Evolutionary conservation across 2,797 vertebrate species (phyloP).

Genomic region (Morelia viridis): DNA sequence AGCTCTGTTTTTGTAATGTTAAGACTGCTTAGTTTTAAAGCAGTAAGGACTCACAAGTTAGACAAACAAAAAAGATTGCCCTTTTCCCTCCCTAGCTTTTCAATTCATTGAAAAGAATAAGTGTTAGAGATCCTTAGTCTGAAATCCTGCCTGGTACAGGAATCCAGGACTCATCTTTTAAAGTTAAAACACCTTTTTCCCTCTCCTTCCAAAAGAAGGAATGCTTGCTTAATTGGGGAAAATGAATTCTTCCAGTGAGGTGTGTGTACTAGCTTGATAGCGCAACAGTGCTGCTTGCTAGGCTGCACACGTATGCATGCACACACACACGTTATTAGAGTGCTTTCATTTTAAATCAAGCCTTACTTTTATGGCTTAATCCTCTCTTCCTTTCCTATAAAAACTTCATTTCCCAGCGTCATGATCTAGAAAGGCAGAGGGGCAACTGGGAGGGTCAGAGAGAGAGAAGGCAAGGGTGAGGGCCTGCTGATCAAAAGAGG

Average conservation of each 20-base stretch:
- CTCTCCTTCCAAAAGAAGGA: neutral
- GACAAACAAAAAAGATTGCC: neutral
- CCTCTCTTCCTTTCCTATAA: neutral
- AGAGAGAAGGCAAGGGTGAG: neutral
- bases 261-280: neutral
- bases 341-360: neutral
- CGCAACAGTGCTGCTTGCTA: neutral
- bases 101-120: neutral
- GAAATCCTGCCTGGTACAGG: neutral
- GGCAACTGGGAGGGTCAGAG: neutral
- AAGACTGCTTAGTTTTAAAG: neutral
- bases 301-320: neutral
- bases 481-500: neutral
- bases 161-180: neutral
- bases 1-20: neutral
- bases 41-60: neutral
- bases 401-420: neutral
- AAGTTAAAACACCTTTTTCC: neutral
- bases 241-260: neutral
- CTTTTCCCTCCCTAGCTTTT: neutral
- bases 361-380: neutral
- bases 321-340: neutral
- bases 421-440: neutral
- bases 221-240: neutral
- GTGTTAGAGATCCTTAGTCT: neutral